Conservation (phyloP, 1,140 invertebrate genomes). For the Fopius arisanus region DNA sequence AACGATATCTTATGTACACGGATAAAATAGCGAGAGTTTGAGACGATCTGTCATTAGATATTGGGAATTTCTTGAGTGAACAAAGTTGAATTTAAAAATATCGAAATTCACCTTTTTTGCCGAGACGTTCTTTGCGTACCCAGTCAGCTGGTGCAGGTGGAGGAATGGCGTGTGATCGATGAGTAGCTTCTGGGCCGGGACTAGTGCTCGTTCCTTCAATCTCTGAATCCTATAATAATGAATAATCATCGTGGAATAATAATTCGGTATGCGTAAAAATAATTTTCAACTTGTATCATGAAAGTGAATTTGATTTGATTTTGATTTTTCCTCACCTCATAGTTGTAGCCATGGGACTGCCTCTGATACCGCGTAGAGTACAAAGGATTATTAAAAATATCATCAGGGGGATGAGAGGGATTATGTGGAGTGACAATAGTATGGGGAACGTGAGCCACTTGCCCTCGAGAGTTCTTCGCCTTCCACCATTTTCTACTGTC, state of each 20-base stretch:
- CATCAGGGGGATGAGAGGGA: constrained; percentile 58
- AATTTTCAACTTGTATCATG: no score
- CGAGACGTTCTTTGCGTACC: constrained; percentile 85
- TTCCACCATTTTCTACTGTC: constrained; percentile 99
- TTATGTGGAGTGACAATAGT: constrained; percentile 88
- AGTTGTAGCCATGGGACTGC: constrained; percentile 58
- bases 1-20: background rate
- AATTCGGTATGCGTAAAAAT: no score
- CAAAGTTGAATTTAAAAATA: constrained; percentile 78
- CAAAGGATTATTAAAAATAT: constrained; percentile 77
- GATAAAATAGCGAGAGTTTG: background rate
- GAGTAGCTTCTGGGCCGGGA: constrained; percentile 60
- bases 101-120: constrained; percentile 95
- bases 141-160: constrained; percentile 76
- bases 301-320: no score
- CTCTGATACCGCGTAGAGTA: constrained; percentile 68
- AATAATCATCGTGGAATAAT: background rate
- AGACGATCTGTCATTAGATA: background rate
- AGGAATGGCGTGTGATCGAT: constrained; percentile 63
- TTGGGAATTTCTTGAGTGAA: constrained; percentile 5
- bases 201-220: constrained; percentile 61
- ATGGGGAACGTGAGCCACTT: constrained; percentile 94
- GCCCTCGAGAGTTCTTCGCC: constrained; percentile 86
- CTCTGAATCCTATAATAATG: constrained; percentile 61
- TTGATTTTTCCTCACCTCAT: constrained; percentile 62